Evolutionary conservation across 1,140 invertebrate species (phyloP).

Genomic region (Drosophila elegans): DNA sequence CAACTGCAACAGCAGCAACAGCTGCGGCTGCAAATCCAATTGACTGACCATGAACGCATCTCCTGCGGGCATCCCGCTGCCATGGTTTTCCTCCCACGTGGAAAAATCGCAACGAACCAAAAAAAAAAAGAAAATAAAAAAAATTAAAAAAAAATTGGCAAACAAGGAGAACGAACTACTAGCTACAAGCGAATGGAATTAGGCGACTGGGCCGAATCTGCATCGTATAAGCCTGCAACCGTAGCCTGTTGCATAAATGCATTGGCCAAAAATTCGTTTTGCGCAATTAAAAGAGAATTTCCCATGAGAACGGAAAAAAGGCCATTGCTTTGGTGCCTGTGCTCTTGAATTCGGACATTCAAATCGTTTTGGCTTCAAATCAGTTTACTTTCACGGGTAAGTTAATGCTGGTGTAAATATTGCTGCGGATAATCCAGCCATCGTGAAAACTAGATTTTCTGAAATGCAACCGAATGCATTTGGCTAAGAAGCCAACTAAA

Average conservation of each 20-base stretch:
- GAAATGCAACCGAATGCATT: background rate
- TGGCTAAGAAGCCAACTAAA: background rate
- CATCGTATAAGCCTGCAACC: background rate
- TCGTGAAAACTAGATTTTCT: no score
- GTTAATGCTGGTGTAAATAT: no score
- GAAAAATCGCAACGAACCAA: slow-evolving; percentile 3
- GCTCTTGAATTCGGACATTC: background rate
- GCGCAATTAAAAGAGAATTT: slow-evolving; percentile 63
- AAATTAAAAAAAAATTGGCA: background rate
- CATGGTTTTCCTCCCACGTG: slow-evolving; percentile 7
- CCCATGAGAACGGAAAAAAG: slow-evolving; percentile 2
- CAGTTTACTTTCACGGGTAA: background rate
- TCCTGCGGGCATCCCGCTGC: slow-evolving; percentile 18
- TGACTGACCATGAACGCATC: slow-evolving; percentile 26
- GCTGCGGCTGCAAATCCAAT: slow-evolving; percentile 42
- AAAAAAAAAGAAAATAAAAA: background rate
- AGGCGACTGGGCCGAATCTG: slow-evolving; percentile 25
- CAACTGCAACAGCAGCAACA: background rate
- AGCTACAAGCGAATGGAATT: slow-evolving; percentile 60
- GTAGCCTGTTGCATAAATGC: slow-evolving; percentile 20
- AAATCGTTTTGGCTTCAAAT: background rate
- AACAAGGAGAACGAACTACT: background rate
- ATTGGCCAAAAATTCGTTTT: slow-evolving; percentile 61
- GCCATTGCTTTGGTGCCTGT: background rate
- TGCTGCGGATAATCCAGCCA: no score